Evolutionary conservation across 2,888 invertebrate species (phyloP), one percentile per base, ranked within the genome.

Genomic region (Pogonocherus hispidulus): DNA sequence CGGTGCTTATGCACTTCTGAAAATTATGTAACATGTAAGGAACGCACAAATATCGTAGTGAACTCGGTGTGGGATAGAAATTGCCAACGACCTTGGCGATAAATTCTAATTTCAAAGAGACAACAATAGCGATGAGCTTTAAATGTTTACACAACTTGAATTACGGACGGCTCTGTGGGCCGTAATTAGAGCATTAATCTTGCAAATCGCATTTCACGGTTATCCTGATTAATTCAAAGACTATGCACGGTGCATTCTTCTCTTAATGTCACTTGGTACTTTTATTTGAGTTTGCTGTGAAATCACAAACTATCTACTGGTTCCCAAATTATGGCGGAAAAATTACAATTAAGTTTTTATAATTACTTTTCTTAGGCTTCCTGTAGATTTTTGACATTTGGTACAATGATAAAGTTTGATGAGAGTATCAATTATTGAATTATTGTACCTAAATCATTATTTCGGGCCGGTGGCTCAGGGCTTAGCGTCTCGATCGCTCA

Each of bases 21-120:
- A 16, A 47, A 35, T 54, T 54, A 54, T 35, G 35, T 35, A 54
- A 54, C 14, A 6, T 14, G 6, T 2, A 11, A 35, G 54, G 54
- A 54, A 54, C 54, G 35, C 19, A 35, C 22, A 32, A 54, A 22
- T 27, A 52, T 23, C 52, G 4, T 18, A 3, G 8, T 19, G 11
- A 18, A 8, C 54, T 14, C 14, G 6, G 19, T 16, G 54, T 16
- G 35, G 54, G 16, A 35, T 18, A 35, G 16, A 32, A 23, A 54
- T 32, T 35, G 54, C n/a, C n/a, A n/a, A n/a, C 22, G 54, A 35
- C 54, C 35, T 54, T 54, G 35, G 19, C 32, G 18, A 54, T 54
- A 54, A 54, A 32, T 35, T 16, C 32, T 35, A 54, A 18, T 32
- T 54, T 16, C 32, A 32, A 54, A 35, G 18, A 22, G 16, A 54